Percentiles rank a stretch among this genome's conserved stretches.
phyloP scores from a whole-genome alignment of 2,888 invertebrate genomes.

The Gymnoscelis rufifasciata region DNA sequence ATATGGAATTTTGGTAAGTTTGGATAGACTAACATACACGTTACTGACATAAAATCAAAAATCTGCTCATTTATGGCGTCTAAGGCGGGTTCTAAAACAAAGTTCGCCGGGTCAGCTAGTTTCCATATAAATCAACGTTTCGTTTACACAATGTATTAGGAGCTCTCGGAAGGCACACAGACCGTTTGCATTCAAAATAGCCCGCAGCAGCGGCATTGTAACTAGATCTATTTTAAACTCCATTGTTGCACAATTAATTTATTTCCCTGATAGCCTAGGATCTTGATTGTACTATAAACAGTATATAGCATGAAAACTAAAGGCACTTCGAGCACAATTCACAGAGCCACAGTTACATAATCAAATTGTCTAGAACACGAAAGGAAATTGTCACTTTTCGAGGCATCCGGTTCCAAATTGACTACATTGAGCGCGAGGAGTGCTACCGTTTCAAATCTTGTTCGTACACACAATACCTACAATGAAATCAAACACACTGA shows the following conservation, averaged over 20 bases:
- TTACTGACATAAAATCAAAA: no score
- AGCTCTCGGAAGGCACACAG: conserved; percentile 30
- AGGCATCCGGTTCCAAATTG: conserved; percentile 57
- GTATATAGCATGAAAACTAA: conserved; percentile 21
- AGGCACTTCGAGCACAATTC: conserved; percentile 4
- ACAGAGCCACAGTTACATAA: conserved; percentile 20
- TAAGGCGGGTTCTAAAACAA: no score
- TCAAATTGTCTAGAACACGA: conserved; percentile 32
- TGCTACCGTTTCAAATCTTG: conserved; percentile 35
- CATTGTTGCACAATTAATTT: conserved; percentile 30
- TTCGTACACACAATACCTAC: conserved; percentile 3
- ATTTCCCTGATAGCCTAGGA: conserved; percentile 20
- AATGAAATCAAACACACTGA: conserved; percentile 3
- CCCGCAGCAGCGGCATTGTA: conserved; percentile 44
- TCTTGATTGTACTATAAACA: conserved; percentile 19
- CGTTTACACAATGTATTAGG: conserved; percentile 18
- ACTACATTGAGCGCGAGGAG: conserved; percentile 41
- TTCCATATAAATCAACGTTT: conserved; percentile 4
- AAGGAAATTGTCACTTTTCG: conserved; percentile 61
- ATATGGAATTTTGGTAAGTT: no score
- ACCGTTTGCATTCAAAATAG: conserved; percentile 26
- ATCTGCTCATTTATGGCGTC: no score
- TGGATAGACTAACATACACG: no score
- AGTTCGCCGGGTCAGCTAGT: no score
- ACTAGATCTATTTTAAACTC: conserved; percentile 26